Evolutionary conservation across 2,797 vertebrate genomes (phyloP), one percentile per base, ranked within the genome.

Genomic region (Tenualosa ilisha): DNA sequence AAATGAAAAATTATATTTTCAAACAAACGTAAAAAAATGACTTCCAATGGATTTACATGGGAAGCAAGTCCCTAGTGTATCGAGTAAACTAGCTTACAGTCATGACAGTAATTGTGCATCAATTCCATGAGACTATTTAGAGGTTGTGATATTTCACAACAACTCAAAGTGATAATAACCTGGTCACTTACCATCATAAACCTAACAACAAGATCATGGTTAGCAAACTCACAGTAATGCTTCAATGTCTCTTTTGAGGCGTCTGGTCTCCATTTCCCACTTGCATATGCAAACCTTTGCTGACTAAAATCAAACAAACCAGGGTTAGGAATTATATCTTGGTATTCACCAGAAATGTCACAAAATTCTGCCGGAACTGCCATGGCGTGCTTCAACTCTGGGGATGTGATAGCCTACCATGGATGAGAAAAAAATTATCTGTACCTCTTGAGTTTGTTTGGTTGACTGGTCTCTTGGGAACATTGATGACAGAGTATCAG

Each of bases 221-320:
- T 49, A 65, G 9, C 68, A 46, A 81, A 94, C 95, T 96, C 89
- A 95, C 95, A 96, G 91, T 3, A 96, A 91, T 0, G 90, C 89
- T 75, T 93, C 81, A 6, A 96, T 89, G 3, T 94, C 91, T 90
- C 89, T 93, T 83, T 89, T 95, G 85, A 96, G 89, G 83, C 89
- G 90, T 83, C 89, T 94, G 12, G 89, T 88, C 85, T 92, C 94
- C 95, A 96, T 96, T 82, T 86, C 81, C 65, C 81, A 85, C 59
- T 56, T 20, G 46, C 20, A 13, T 53, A n/a, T 40, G 81, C 46
- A 75, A 24, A 82, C 13, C 26, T 40, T 79, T 9, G 46, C 65
- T 46, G 40, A 40, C 37, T 79, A 6, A 79, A 79, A 46, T 40
- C 1, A 79, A 43, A 79, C 1, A 3, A 46, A 79, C 5, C 13